Base-by-base conservation (phyloP, 2,888 invertebrate species). In the Chrysomela aeneicollis region DNA sequence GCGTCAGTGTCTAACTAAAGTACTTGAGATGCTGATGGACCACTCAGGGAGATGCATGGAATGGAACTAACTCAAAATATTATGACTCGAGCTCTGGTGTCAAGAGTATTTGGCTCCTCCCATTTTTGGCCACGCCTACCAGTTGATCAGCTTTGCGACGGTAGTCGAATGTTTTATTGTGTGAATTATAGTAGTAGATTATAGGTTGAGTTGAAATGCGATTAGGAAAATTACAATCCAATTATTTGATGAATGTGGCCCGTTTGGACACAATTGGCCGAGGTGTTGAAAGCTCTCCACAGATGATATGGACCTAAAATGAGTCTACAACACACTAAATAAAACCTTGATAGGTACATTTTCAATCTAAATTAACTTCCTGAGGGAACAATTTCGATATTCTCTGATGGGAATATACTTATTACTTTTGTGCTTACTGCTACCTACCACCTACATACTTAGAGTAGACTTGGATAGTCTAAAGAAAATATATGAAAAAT, bases 51-150 rank as follows among this genome's bases (percentile, higher is more conserved):
- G 46, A 46, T 26, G 10, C 57, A 26, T 57, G 57, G 46, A 57
- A 26, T 53, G 65, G 68, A 71, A 74, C 74, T 74, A 71, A 73
- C 73, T 71, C 68, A 68, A 72, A 75, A 75, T 73, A 73, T 75
- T 74, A 64, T 73, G 75, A 75, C 76, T 73, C 58, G 68, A 55
- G 69, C 6, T 26, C 61, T 64, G 71, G 71, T 73, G 71, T 74
- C 68, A 64, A 61, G 62, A 37, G 26, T 42, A 8, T 12, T 18
- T 22, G 65, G 59, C 63, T 61, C 66, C 70, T 26, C 67, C 69
- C 51, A 50, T 9, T 53, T 35, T 55, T 22, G 57, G 71, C 61
- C 69, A 72, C 75, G 71, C 76, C 76, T 64, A 63, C 71, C 57
- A 52, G 18, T 26, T 37, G 51, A 55, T 54, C 49, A 59, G 67